Evolutionary conservation across 1,140 invertebrate species (phyloP), one percentile per base, ranked within the genome.

Genomic region (Drosophila setifemur): DNA sequence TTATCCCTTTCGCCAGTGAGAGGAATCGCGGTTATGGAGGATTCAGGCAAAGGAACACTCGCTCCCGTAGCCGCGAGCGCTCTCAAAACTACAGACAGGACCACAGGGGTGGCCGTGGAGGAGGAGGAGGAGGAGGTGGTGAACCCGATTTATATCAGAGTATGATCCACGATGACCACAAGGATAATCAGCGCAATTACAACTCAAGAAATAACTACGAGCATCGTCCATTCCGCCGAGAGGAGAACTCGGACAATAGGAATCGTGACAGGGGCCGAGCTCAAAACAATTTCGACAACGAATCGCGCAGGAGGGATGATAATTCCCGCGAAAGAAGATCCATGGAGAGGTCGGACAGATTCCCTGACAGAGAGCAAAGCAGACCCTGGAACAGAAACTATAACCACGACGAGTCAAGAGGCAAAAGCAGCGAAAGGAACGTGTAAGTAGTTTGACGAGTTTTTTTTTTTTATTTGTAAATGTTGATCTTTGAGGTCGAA

Each of bases 91-190:
- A 33, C 9, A 14, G 57, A 25, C 40, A 78, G 4, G 57, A 64
- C 8, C 28, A 63, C 4, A 39, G 60, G 2, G 57, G 55, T 26
- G 50, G 73, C 5, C 48, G 73, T 0, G 44, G 47, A 4, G 55
- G 58, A 16, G 78, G 61, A 12, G 50, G 73, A 0, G 44, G 47
- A 4, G 55, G 58, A 16, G 78, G 61, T 14, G 66, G 40, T 2
- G 83, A 90, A 14, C 70, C 75, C 12, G 89, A 90, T 48, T 42
- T 89, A 9, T 90, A 90, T 48, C 69, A 78, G 12, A 85, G 82
- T 23, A 31, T 90, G 11, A 90, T 89, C 2, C 68, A 89, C 31
- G 82, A 90, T 12, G 89, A 90, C 42, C 86, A 88, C 40, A 67
- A 75, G 8, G 82, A 86, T 4, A 87, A 61, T 2, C 37, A 90